Evolutionary conservation across 2,797 vertebrate genomes (phyloP), one percentile per base, ranked within the genome.

Genomic region (Artibeus jamaicensis): DNA sequence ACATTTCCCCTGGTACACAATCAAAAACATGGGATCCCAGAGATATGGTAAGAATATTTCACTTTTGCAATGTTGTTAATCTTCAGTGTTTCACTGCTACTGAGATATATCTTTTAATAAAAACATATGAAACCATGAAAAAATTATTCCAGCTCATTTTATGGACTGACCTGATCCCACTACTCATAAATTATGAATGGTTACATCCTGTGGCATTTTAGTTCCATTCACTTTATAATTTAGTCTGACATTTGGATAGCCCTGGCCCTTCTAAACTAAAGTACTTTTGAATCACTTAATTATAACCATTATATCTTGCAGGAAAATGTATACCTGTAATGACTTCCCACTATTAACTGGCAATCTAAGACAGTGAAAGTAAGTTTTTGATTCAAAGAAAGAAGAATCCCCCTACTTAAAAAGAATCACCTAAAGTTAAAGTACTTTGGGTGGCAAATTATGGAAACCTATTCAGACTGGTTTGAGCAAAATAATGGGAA

Each of bases 191-290:
- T 96, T 93, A 97, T 97, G 92, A 87, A 95, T 97, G 76, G 83
- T 92, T 96, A 86, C 42, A 93, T 96, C 84, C 86, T 83, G 76
- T 96, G 97, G 94, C 94, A 96, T 96, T 96, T 97, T 79, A 89
- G 81, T 95, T 93, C 89, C 59, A 86, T 76, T 95, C 68, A 83
- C 89, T 91, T 96, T 96, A 95, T 95, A 97, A 95, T 96, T 96
- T 89, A 94, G 96, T 95, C 86, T 97, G 96, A 95, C 97, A 97
- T 97, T 97, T 97, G 94, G 89, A 96, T 96, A 95, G 95, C 97
- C 89, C 76, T 95, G 5, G 91, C 91, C 93, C 70, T 96, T 96
- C 74, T 83, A 77, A 4, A 15, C 53, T 94, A 50, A 89, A 76
- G 57, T 86, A 93, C 97, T 97, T 97, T 95, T 91, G 92, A 97